Percentiles rank a stretch among this genome's conserved stretches.
Conservation (phyloP, 2,113 vertebrate genomes). For the Cnemophilus loriae region DNA sequence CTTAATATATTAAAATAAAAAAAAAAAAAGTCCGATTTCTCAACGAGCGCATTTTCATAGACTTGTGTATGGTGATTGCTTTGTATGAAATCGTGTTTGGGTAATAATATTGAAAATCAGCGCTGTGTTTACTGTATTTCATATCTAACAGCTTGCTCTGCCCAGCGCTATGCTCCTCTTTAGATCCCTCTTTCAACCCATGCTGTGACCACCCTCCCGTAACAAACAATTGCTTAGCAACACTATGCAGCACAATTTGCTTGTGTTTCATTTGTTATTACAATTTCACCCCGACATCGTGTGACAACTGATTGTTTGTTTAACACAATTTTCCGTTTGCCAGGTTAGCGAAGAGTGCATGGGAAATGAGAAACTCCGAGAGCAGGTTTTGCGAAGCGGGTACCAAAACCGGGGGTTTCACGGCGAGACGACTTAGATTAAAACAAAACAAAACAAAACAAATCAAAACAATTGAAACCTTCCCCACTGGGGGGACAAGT, state of each 20-base stretch:
- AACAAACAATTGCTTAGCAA: constrained; percentile 76
- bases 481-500: background rate
- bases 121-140: constrained; percentile 51
- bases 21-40: background rate
- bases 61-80: constrained; percentile 66
- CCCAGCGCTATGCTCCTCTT: constrained; percentile 3
- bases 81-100: constrained; percentile 74
- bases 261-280: constrained; percentile 69
- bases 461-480: background rate
- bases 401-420: background rate
- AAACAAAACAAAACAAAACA: background rate
- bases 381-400: background rate
- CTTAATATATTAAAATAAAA: constrained; percentile 48
- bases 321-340: constrained; percentile 20
- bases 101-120: constrained; percentile 74
- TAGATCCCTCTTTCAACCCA: constrained; percentile 56
- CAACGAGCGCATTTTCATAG: constrained; percentile 62
- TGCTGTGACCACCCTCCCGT: constrained; percentile 60
- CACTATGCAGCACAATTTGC: constrained; percentile 69
- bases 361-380: constrained; percentile 9
- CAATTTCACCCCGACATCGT: constrained; percentile 44
- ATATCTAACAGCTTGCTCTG: constrained; percentile 42
- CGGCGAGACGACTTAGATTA: background rate
- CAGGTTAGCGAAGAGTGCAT: background rate
- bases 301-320: constrained; percentile 54